Evolutionary conservation across 2,113 vertebrate species (phyloP), one percentile per base, ranked within the genome.

Genomic region (Delphinus delphis): DNA sequence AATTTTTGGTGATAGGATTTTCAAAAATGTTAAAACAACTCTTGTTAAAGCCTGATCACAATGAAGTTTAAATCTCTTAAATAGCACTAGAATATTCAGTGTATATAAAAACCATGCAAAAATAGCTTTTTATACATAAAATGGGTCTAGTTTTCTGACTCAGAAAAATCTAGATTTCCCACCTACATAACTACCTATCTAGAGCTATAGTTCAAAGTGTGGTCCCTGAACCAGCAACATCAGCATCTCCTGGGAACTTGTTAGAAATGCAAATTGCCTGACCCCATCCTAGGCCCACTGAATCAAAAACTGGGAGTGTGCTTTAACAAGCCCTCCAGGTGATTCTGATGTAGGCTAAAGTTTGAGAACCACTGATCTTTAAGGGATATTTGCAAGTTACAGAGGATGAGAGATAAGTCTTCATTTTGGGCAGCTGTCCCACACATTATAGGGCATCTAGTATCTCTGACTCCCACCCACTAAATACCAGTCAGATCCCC

Each of bases 21-120:
- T 89, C 47, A 85, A 55, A 96, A 83, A 88, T 81, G 28, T 79
- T 58, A 90, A 70, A 70, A 67, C 21, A 93, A 73, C 20, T 79
- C 41, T 89, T 67, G 28, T 55, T 60, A 25, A 85, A 79, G 38
- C 63, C 31, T 33, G 21, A 90, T 63, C 25, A 67, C 38, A 92
- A 85, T 18, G 92, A 58, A 82, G 15, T 91, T 53, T 23, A 90
- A 79, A 11, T 84, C 25, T 88, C 60, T 82, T 94, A 94, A 71
- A 25, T 10, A 53, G 26, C 33, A 77, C 8, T 15, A 88, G 36
- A 77, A 87, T 71, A 90, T 62, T 88, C 6, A 63, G 13, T 94
- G 33, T 50, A 47, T 74, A 90, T 67, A 79, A 83, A 86, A 95
- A 53, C 36, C 18, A 88, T 63, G 21, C 6, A 18, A 82, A 87